Base-by-base conservation (phyloP, 1,140 invertebrate species). In the Bombus superbus region DNA sequence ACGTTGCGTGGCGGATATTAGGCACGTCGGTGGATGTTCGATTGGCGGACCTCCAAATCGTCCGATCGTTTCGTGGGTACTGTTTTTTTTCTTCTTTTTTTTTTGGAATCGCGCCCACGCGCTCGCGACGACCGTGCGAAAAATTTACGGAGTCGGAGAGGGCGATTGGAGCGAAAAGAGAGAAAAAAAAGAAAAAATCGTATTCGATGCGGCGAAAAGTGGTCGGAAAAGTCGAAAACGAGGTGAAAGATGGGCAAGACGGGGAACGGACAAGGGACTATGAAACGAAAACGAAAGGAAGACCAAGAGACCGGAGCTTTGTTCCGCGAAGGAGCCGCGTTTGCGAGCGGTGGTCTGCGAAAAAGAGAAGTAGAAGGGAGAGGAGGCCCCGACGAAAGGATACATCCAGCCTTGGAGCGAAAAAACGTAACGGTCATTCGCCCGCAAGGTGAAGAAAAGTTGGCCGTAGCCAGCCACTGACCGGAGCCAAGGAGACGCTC, bases 351-450 rank as follows among this genome's bases (percentile, higher is more conserved):
- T 35, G 15, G 47, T 71, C 72, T 68, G 75, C 80, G 81, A 82
- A 75, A 75, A 77, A 73, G 83, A 32, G 71, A 73, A 22, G 28
- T 35, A 74, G 85, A 86, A 57, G 64, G 59, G 76, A 32, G 68
- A 66, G 76, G 59, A 64, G 44, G 74, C 76, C 22, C 35, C 87
- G 86, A 92, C 83, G 90, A 92, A 92, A 92, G 89, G 89, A 92
- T 91, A 92, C 91, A 90, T 83, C 86, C 90, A 93, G 88, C 92
- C 91, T 93, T 93, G 92, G 81, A 92, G 81, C 91, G 91, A 93
- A 93, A 92, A 93, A 94, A 93, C 91, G 92, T 93, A 92, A 93
- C 92, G 93, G 93, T 93, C 93, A 92, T 93, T 93, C 90, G 92
- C 92, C 92, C 88, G 91, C 90, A 90, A 94, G 93, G 92, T 92